These are phyloP conservation scores for Rhinopomastus cyanomelas DNA, from an alignment of 2,113 vertebrate species.

Conservation along the genomic window DNA sequence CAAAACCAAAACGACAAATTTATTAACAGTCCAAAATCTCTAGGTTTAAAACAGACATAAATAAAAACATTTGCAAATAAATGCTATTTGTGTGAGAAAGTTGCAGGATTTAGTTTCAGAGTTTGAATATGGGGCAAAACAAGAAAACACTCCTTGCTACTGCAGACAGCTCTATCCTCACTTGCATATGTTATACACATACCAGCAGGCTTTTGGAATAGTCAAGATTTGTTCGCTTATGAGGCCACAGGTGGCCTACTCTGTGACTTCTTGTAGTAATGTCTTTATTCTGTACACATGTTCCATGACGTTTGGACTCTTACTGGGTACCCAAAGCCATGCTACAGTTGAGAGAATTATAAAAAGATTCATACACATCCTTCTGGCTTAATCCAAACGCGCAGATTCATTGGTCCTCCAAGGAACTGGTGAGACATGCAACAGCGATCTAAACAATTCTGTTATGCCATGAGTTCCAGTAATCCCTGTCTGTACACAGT, in stretches of 20 bases:
- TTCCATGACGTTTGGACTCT: neutral
- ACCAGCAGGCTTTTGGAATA: neutral
- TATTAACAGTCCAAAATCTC: neutral
- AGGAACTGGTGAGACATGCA: neutral
- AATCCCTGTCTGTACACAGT: constrained; percentile 22
- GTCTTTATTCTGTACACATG: neutral
- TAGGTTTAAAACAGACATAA: neutral
- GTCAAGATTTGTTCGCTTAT: neutral
- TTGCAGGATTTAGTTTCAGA: neutral
- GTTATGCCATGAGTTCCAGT: neutral
- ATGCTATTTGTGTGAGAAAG: neutral
- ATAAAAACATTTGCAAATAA: neutral
- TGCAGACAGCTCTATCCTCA: neutral
- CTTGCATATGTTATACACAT: neutral
- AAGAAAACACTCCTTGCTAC: neutral
- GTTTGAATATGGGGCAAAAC: neutral
- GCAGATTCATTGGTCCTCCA: neutral
- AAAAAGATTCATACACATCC: neutral
- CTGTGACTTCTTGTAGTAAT: neutral
- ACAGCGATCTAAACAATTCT: neutral
- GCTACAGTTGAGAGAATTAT: neutral
- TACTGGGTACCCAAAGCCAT: neutral
- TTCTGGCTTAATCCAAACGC: neutral
- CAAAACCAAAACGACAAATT: neutral
- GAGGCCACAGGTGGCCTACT: too few relatives aligned